Conservation (phyloP, 2,797 vertebrate species). For the Protonibea diacanthus region DNA sequence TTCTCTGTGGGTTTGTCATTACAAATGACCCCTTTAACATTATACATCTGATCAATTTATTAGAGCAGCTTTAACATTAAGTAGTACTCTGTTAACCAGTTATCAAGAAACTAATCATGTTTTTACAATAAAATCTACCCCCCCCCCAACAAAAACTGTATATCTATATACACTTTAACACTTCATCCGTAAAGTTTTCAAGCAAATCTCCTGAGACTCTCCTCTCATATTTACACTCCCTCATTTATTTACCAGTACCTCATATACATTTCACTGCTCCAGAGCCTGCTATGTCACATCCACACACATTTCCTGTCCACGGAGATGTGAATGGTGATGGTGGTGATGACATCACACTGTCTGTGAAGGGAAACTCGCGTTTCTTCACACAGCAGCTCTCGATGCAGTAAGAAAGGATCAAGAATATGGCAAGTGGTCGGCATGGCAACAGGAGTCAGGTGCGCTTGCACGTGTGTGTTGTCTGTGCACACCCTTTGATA, state of each 20-base stretch:
- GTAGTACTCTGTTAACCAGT: too few species aligned
- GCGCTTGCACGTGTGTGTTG: constrained; percentile 57
- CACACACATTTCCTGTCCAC: not conserved
- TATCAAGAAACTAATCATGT: too few species aligned
- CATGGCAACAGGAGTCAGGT: constrained; percentile 80
- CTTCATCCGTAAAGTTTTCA: not conserved
- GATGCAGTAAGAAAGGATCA: constrained; percentile 29
- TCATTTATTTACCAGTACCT: too few species aligned
- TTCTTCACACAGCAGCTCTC: constrained; percentile 13
- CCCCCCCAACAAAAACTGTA: not conserved
- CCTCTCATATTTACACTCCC: not conserved
- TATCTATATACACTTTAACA: not conserved
- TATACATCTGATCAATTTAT: too few species aligned
- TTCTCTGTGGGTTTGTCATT: too few species aligned
- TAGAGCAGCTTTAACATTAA: too few species aligned
- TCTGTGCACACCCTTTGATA: constrained; percentile 22
- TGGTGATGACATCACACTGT: constrained; percentile 23
- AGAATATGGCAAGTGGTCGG: constrained; percentile 63
- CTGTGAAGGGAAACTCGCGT: constrained; percentile 33
- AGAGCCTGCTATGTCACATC: not conserved
- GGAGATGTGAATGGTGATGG: constrained; percentile 2
- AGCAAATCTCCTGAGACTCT: too few species aligned
- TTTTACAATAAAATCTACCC: too few species aligned
- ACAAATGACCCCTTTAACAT: too few species aligned
- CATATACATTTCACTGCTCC: not conserved